A percentile compares a stretch with the other conserved stretches of the same genome.
These are phyloP conservation scores for Micromussa lordhowensis DNA, from an alignment of 92 coral and sea anemone species.

Conservation along the genomic window DNA sequence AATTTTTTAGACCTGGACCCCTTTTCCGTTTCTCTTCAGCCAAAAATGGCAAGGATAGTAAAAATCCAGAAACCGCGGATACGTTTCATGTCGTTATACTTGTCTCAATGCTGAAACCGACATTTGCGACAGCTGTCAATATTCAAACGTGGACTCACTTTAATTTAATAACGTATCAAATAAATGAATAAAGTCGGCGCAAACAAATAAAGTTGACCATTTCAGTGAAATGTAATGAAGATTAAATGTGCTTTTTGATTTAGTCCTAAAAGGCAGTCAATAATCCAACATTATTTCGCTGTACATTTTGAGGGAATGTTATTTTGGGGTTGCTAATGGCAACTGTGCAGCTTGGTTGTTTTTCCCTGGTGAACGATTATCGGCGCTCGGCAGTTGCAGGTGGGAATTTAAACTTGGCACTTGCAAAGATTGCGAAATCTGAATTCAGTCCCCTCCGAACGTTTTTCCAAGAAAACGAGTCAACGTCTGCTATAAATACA, in stretches of 20 bases:
- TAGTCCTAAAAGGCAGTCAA: not conserved
- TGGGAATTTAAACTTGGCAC: not conserved
- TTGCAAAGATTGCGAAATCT: not conserved
- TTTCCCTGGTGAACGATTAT: not conserved
- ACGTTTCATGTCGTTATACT: no score
- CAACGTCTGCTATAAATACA: not conserved
- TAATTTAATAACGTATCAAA: no score
- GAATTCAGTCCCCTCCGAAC: not conserved
- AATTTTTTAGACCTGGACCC: no score
- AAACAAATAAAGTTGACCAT: no score
- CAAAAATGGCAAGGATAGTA: no score
- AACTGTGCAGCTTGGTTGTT: not conserved
- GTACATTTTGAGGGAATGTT: not conserved
- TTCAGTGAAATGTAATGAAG: not conserved
- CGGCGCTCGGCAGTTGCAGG: not conserved
- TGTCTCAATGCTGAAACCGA: no score
- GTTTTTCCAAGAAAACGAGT: constrained; percentile 2
- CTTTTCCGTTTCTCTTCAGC: no score
- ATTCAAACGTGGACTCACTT: no score
- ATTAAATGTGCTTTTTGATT: not conserved
- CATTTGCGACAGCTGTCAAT: no score
- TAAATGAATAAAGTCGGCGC: no score
- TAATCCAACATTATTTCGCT: constrained; percentile 1
- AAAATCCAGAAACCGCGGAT: no score
- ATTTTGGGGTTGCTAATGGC: not conserved